These are phyloP conservation scores for Drosophila chauvacae DNA, from an alignment of 1,140 invertebrate genomes.

Conservation along the genomic window DNA sequence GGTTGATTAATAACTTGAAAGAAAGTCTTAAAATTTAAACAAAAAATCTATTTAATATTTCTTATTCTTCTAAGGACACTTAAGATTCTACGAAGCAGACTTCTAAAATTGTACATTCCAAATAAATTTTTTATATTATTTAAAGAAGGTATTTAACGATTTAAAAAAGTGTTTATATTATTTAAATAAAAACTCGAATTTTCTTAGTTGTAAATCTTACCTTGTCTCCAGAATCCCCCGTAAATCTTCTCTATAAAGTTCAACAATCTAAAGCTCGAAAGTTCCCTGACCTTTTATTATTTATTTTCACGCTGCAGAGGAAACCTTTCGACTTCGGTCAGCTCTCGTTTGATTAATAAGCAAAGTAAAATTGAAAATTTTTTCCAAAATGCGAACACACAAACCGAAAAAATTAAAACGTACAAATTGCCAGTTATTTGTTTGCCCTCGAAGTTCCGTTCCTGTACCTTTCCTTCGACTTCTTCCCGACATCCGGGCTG, in stretches of 20 bases:
- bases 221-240: background rate
- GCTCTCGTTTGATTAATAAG: slow-evolving; percentile 76
- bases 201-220: too few relatives aligned
- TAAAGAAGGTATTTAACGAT: background rate
- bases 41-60: background rate
- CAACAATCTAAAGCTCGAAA: background rate
- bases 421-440: slow-evolving; percentile 84
- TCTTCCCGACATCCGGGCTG: slow-evolving; percentile 15
- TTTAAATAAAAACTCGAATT: background rate
- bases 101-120: background rate
- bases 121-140: background rate
- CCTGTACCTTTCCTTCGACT: slow-evolving; percentile 57
- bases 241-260: background rate
- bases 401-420: slow-evolving; percentile 69
- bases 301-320: background rate
- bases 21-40: background rate
- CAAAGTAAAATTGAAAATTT: slow-evolving; percentile 78
- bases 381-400: slow-evolving; percentile 57
- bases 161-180: too few relatives aligned
- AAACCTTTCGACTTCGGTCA: slow-evolving; percentile 23
- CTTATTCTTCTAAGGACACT: too few relatives aligned
- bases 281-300: slow-evolving; percentile 20
- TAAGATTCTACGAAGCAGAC: background rate
- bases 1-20: slow-evolving; percentile 14
- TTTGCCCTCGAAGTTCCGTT: slow-evolving; percentile 55